Base-by-base conservation (phyloP, 2,797 vertebrate genomes). In the Lindbergichthys nudifrons region DNA sequence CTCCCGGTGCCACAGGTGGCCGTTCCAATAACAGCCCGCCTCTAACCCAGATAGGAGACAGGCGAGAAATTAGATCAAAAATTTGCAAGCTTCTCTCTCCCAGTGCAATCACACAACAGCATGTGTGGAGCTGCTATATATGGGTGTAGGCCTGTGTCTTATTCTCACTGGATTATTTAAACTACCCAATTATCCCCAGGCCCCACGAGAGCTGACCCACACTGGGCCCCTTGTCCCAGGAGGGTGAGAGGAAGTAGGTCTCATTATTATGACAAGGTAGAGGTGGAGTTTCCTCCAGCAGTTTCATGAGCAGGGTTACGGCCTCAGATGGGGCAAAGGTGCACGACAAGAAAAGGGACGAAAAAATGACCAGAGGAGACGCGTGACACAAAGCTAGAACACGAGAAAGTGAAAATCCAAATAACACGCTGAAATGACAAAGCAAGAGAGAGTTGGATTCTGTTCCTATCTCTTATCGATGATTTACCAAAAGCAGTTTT, bases 161-260 rank as follows among this genome's bases (percentile, higher is more conserved):
- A 82, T 86, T 88, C 92, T 91, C 85, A 36, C 62, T 6, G 85
- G 91, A 80, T 92, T 87, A 85, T 89, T 91, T 91, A 85, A 94
- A 93, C 81, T 62, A 89, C 77, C 88, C 88, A 95, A 94, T 96
- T 95, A 96, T 93, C 85, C 69, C 65, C 1, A 13, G 58, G 75
- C 77, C 89, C 87, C 84, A 8, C 1, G 92, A 88, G 93, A 84
- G 65, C 70, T 58, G 85, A 92, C 90, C 88, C 81, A 61, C 77
- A 83, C 68, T 15, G 83, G 59, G 82, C 88, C 76, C 23, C 12
- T 64, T 4, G 66, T 91, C 90, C 85, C 92, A 46, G 32, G 79
- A 77, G 87, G 73, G 43, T 21, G 61, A 81, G 23, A 89, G 79
- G 77, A 95, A 94, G 84, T 93, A 89, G 94, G 93, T 87, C 93